phyloP scores from a whole-genome alignment of 2,797 vertebrate species.

The Brachymystax lenok region DNA sequence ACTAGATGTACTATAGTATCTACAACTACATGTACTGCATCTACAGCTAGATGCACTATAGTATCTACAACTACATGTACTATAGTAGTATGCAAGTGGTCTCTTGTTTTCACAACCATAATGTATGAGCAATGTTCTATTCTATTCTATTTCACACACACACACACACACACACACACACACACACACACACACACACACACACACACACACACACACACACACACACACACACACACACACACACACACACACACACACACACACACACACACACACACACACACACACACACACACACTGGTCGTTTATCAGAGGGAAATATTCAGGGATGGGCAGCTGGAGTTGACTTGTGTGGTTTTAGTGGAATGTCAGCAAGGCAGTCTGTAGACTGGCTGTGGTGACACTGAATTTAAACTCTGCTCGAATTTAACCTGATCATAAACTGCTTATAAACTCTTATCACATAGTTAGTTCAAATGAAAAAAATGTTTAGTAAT shows the following conservation, averaged over 20 bases:
- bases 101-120: not conserved
- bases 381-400: not conserved
- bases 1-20: no score
- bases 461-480: not conserved
- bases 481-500: not conserved
- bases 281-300: not conserved
- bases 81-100: not conserved
- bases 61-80: no score
- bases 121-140: not conserved
- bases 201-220: no score
- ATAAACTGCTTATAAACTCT: not conserved
- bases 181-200: no score
- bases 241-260: not conserved
- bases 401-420: not conserved
- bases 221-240: not conserved
- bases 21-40: no score
- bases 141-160: not conserved
- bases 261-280: not conserved
- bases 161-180: no score
- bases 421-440: not conserved
- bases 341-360: not conserved
- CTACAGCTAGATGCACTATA: no score
- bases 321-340: not conserved
- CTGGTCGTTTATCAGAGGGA: no score
- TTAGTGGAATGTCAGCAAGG: not conserved